A percentile compares a stretch with the other conserved stretches of the same genome.
phyloP scores from a whole-genome alignment of 2,888 invertebrate genomes.

The Minunthozetes semirufus region DNA sequence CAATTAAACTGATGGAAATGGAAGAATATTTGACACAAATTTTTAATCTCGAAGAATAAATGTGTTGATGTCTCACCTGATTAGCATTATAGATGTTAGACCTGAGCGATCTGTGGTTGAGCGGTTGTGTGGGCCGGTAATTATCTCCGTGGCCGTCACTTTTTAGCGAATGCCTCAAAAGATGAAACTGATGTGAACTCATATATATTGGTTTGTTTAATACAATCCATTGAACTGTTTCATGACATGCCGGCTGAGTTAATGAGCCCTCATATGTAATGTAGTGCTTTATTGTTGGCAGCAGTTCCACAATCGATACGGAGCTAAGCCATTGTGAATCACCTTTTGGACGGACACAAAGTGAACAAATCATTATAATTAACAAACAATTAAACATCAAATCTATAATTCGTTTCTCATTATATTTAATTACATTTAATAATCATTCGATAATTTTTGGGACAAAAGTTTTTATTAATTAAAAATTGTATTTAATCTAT shows the following conservation, averaged over 20 bases:
- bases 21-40: too few species aligned
- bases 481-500: too few species aligned
- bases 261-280: constrained; percentile 98
- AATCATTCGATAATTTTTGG: too few species aligned
- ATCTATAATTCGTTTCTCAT: not conserved
- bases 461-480: too few species aligned
- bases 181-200: constrained; percentile 62
- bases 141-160: constrained; percentile 36
- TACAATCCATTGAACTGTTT: constrained; percentile 97
- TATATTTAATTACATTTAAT: too few species aligned
- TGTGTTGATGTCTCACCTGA: too few species aligned
- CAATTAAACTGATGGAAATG: too few species aligned
- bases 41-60: too few species aligned
- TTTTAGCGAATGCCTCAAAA: constrained; percentile 31
- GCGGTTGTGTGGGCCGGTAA: constrained; percentile 34
- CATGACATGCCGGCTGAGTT: constrained; percentile 93
- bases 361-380: not conserved
- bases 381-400: too few species aligned
- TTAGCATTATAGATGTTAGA: constrained; percentile 27
- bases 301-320: constrained; percentile 74
- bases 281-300: constrained; percentile 83
- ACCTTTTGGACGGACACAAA: constrained; percentile 53
- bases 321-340: constrained; percentile 75
- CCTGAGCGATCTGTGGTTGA: constrained; percentile 33
- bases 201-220: constrained; percentile 97